Evolutionary conservation across 2,797 vertebrate genomes (phyloP), one percentile per base, ranked within the genome.

Genomic region (Malacoraja senta): DNA sequence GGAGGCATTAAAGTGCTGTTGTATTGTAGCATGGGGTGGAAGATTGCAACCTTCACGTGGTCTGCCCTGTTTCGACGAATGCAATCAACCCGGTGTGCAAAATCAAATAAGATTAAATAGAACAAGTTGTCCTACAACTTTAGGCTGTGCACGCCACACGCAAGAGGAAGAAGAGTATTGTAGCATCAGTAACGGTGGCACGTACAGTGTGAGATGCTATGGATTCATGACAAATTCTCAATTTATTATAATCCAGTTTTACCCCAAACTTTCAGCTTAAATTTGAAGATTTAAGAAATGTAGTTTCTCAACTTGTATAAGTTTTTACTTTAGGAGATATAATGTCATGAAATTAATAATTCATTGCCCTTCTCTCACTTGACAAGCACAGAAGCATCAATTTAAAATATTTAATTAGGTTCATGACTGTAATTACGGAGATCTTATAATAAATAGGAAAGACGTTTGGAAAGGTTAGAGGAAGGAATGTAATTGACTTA

Each of bases 361-460:
- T 35, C 32, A n/a, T 68, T 8, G 15, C 35, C 63, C 84, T 84
- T 86, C n/a, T 29, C 84, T 68, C 84, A 68, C n/a, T 10, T 17
- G n/a, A 21, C 61, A 65, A 35, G 65, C 63, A 35, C 65, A 35
- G n/a, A 35, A 88, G 61, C 61, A 65, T 65, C 61, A 65, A 88
- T 65, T 88, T 88, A 88, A 35, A 68, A 21, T 38, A 88, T 65
- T 21, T 65, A 61, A 68, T 88, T 65, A 88, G 19, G 61, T 32
- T 88, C 84, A 88, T 88, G 63, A 68, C 35, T 88, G 63, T 88
- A 68, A 68, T 88, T 68, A 88, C 35, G 65, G 68, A 88, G 61
- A 35, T 61, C 63, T 88, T 88, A 68, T 35, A 88, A 88, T 24
- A 88, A 63, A 88, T 21, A 35, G 8, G 84, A 86, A 86, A 63